Conservation (phyloP, 2,113 vertebrate genomes). For the Tamias sibiricus region DNA sequence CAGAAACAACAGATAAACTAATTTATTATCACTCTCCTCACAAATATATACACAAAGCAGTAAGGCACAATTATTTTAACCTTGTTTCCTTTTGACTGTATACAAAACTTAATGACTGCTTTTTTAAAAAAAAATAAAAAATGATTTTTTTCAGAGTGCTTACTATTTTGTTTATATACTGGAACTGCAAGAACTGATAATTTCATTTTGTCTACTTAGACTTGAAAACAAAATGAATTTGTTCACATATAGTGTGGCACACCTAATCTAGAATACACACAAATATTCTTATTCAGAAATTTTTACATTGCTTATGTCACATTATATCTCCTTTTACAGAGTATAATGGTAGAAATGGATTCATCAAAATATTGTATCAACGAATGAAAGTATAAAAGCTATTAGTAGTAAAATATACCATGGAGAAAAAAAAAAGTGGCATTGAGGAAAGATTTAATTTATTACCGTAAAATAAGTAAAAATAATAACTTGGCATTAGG, state of each 20-base stretch:
- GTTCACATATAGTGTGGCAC: background rate
- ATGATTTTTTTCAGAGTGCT: background rate
- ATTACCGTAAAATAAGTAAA: background rate
- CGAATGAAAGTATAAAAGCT: background rate
- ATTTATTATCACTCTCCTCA: background rate
- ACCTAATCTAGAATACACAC: background rate
- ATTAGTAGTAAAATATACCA: background rate
- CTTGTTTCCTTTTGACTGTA: background rate
- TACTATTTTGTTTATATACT: background rate
- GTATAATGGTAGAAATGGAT: background rate
- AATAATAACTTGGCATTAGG: background rate
- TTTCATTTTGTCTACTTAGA: background rate
- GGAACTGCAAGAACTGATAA: background rate
- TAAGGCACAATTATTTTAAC: background rate
- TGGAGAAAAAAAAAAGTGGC: background rate
- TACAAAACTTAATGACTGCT: background rate
- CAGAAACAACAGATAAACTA: no score
- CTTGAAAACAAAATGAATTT: background rate
- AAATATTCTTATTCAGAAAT: background rate
- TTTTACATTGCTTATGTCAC: background rate
- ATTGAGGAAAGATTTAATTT: background rate
- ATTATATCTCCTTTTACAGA: background rate
- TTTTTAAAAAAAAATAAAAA: background rate
- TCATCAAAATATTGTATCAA: background rate
- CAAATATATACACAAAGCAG: background rate